Base-by-base conservation (phyloP, 2,113 vertebrate genomes). In the Lagopus muta region DNA sequence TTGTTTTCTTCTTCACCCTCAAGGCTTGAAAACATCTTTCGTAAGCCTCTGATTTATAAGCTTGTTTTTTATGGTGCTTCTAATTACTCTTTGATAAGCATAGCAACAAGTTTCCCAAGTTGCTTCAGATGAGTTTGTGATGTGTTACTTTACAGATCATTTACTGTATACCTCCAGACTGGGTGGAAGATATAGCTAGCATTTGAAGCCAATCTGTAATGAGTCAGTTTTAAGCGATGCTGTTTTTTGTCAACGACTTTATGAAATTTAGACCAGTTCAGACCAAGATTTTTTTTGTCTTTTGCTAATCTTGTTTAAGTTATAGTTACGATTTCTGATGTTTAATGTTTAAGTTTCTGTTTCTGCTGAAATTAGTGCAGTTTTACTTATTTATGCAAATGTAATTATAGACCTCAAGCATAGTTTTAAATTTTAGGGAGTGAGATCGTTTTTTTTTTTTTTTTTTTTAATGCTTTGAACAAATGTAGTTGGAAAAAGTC, bases 241-340 rank as follows among this genome's bases (percentile, higher is more conserved):
- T 32, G 6, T 3, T 67, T 67, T 50, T n/a, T 67, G 18, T 52
- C 13, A 72, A 8, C 4, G 5, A 5, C 8, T 47, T 12, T 27
- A 25, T 16, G 11, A 13, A 22, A 36, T 11, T n/a, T 27, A 54
- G 45, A 24, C 10, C 5, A 8, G 5, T 45, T 83, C 13, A 66
- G 18, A 20, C 21, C 50, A 17, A 10, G 0, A 52, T 14, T 13
- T n/a, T 32, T 64, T 27, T 19, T 1, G 38, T 1, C 0, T 18
- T 67, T 69, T 65, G 13, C 6, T 65, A 8, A 27, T 28, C 38
- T 74, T 25, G 2, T 34, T 38, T 21, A 48, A 82, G 34, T 30
- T 6, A 13, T 21, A 75, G 28, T 20, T 28, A 9, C 0, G 1
- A 7, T 62, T 72, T 67, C 15, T 76, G 52, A 36, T 47, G 1